These are phyloP conservation scores for Miichthys miiuy DNA, from an alignment of 2,797 vertebrate species.

Conservation along the genomic window DNA sequence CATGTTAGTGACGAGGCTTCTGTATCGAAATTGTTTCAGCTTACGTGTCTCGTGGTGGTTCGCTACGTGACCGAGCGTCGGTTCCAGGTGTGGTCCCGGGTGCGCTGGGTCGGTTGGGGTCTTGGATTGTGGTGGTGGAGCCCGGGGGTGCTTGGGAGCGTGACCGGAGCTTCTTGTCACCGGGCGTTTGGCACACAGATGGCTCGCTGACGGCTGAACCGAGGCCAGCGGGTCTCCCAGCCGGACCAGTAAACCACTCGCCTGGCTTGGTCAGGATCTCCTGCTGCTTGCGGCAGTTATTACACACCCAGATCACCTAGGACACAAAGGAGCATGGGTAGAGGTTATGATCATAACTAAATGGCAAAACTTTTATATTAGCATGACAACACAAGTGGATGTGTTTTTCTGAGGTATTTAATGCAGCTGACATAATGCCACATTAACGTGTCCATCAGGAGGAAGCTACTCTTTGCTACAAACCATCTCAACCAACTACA, in stretches of 20 bases:
- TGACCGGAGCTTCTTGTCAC: constrained; percentile 93
- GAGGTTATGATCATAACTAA: constrained; percentile 2
- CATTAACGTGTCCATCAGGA: constrained; percentile 17
- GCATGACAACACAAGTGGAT: neutral
- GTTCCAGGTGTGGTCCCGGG: constrained; percentile 83
- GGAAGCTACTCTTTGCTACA: constrained; percentile 32
- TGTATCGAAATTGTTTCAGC: constrained; percentile 5
- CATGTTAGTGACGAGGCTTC: neutral
- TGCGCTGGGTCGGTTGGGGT: constrained; percentile 78
- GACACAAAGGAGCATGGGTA: neutral
- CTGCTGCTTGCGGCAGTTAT: constrained; percentile 99
- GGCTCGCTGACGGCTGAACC: constrained; percentile 93
- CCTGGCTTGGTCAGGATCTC: constrained; percentile 97
- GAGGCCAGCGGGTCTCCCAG: constrained; percentile 84
- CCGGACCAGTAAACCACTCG: constrained; percentile 93
- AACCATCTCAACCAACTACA: constrained; percentile 34
- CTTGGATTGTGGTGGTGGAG: constrained; percentile 85
- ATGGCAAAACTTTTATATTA: neutral
- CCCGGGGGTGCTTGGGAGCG: constrained; percentile 91
- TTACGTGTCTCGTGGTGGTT: constrained; percentile 96
- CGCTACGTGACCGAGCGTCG: constrained; percentile 92
- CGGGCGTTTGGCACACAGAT: constrained; percentile 87
- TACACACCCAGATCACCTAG: constrained; percentile 99
- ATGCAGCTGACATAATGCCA: constrained; percentile 1
- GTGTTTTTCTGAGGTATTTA: constrained; percentile 3